A percentile compares a stretch with the other conserved stretches of the same genome.
phyloP scores from a whole-genome alignment of 2,797 vertebrate species.

The Hoplostethus atlanticus region DNA sequence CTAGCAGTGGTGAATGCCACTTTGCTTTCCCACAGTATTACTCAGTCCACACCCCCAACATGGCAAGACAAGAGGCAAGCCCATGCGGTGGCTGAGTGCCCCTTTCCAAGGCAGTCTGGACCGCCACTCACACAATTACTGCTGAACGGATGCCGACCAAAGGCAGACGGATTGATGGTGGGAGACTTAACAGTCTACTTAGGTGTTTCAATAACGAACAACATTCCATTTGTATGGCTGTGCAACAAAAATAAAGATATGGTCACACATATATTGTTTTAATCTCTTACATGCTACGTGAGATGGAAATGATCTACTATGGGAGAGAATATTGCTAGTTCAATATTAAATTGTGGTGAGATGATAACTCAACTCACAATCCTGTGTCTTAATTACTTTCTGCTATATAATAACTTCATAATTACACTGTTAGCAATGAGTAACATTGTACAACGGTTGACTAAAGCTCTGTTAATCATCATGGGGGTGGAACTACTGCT shows the following conservation, averaged over 20 bases:
- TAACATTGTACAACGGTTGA: background rate
- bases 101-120: slow-evolving; percentile 28
- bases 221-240: background rate
- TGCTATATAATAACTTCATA: slow-evolving; percentile 31
- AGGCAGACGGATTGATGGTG: background rate
- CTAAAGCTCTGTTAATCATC: background rate
- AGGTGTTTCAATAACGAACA: slow-evolving; percentile 1
- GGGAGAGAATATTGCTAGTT: slow-evolving; percentile 12
- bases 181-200: slow-evolving; percentile 19
- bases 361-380: slow-evolving; percentile 9
- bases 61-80: slow-evolving; percentile 66
- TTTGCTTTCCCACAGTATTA: slow-evolving; percentile 80
- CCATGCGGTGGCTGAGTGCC: slow-evolving; percentile 53
- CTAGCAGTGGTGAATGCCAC: slow-evolving; percentile 74
- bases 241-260: background rate
- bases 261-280: too few species aligned
- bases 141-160: slow-evolving; percentile 20
- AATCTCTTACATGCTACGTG: background rate
- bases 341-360: background rate
- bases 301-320: slow-evolving; percentile 50
- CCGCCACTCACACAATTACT: slow-evolving; percentile 54
- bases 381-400: slow-evolving; percentile 16
- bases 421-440: slow-evolving; percentile 24
- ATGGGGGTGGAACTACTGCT: too few species aligned
- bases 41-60: slow-evolving; percentile 75